A percentile compares a stretch with the other conserved stretches of the same genome.
Conservation (phyloP, 1,140 invertebrate genomes). For the Diuraphis noxia region DNA sequence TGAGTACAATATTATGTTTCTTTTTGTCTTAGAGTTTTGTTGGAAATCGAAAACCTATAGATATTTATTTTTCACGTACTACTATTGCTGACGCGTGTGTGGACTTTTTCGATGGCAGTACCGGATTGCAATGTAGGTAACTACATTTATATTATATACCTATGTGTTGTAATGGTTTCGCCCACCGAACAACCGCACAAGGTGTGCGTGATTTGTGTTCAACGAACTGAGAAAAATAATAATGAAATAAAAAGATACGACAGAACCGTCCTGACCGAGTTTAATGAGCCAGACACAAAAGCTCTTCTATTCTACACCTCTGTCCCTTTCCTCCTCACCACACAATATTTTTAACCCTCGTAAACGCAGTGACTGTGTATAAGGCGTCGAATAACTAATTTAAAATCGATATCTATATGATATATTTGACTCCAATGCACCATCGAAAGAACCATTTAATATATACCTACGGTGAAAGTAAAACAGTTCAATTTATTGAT, state of each 20-base stretch:
- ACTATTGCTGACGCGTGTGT: neutral
- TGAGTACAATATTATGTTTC: neutral
- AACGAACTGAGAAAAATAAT: conserved; percentile 38
- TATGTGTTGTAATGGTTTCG: neutral
- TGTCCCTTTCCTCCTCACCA: no score
- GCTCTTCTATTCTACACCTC: neutral
- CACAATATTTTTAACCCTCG: neutral
- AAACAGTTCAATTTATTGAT: neutral
- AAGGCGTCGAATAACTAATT: neutral
- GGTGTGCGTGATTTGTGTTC: conserved; percentile 47
- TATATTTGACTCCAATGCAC: neutral
- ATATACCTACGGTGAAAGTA: neutral
- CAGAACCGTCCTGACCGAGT: conserved; percentile 12
- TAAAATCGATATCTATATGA: neutral
- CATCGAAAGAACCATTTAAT: neutral
- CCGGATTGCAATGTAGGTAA: neutral
- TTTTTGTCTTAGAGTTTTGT: neutral
- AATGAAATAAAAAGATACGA: conserved; percentile 23
- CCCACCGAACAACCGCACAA: neutral
- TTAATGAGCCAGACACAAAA: conserved; percentile 46
- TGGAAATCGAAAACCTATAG: neutral
- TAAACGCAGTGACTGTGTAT: neutral
- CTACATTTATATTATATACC: no score
- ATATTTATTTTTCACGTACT: neutral
- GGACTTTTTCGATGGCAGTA: neutral